Evolutionary conservation across 64 coral and sea anemone species (phyloP).

Genomic region (Anthopleura sola): DNA sequence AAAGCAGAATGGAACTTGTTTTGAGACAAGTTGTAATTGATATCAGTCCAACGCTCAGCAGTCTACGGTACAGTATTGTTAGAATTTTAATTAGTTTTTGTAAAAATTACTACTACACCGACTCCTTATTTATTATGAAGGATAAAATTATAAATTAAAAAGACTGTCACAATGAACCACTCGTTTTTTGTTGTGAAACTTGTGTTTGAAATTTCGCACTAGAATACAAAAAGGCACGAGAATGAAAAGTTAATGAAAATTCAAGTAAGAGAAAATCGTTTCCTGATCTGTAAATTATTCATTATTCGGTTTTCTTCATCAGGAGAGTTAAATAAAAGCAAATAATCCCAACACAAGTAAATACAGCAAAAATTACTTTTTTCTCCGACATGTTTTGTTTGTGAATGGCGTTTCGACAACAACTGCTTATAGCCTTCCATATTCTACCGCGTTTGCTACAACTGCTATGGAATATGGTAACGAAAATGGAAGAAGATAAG

Average conservation of each 20-base stretch:
- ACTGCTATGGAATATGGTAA: neutral
- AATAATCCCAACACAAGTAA: neutral
- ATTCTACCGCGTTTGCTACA: too few relatives aligned
- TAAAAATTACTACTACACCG: neutral
- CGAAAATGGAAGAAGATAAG: neutral
- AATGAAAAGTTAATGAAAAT: conserved; percentile 4
- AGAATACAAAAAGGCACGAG: neutral
- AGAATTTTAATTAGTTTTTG: conserved; percentile 39
- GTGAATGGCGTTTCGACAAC: neutral
- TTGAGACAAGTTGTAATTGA: conserved; percentile 40
- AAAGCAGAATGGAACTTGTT: conserved; percentile 35
- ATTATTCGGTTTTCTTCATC: neutral
- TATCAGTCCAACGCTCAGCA: conserved; percentile 44
- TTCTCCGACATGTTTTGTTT: neutral
- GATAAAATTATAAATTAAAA: conserved; percentile 9
- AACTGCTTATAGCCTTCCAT: neutral
- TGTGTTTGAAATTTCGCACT: neutral
- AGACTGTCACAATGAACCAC: neutral
- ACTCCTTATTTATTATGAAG: neutral
- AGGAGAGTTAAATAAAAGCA: neutral
- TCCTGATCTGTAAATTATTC: neutral
- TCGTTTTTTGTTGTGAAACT: conserved; percentile 3
- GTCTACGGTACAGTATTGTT: conserved; percentile 37
- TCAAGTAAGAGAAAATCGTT: neutral
- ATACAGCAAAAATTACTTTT: neutral